Conservation (phyloP, 2,888 invertebrate genomes). For the Pharmacophagus antenor region DNA sequence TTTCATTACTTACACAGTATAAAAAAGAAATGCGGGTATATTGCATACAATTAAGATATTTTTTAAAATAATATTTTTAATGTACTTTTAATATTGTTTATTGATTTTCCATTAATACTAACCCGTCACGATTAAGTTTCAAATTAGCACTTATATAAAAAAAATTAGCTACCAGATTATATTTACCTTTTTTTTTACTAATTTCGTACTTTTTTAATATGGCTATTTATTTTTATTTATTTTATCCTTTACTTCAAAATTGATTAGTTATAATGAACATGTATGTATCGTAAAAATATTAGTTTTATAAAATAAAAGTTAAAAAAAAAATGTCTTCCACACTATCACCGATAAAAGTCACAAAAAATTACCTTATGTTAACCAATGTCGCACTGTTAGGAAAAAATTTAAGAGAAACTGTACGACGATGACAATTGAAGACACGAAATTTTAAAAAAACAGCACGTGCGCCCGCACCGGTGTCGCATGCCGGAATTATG, state of each 20-base stretch:
- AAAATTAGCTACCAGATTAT: neutral
- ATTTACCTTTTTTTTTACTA: neutral
- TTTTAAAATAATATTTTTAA: no score
- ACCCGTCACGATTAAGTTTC: neutral
- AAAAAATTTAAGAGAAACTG: neutral
- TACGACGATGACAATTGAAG: no score
- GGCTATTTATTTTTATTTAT: no score
- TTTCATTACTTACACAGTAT: no score
- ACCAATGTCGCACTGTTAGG: neutral
- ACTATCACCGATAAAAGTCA: neutral
- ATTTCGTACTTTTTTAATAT: neutral
- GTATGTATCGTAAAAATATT: neutral
- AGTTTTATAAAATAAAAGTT: neutral
- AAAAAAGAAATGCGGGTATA: no score
- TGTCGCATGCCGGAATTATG: conserved; percentile 37
- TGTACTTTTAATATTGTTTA: no score
- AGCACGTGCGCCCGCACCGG: conserved; percentile 35
- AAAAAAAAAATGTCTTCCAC: neutral
- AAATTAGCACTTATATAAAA: conserved; percentile 1
- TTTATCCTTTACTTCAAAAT: no score
- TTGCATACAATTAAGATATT: no score
- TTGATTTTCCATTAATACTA: neutral
- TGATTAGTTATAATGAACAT: no score
- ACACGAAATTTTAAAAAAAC: neutral
- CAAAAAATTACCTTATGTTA: neutral